Conservation (phyloP, 2,797 vertebrate species). For the Chaetodon trifasciatus region DNA sequence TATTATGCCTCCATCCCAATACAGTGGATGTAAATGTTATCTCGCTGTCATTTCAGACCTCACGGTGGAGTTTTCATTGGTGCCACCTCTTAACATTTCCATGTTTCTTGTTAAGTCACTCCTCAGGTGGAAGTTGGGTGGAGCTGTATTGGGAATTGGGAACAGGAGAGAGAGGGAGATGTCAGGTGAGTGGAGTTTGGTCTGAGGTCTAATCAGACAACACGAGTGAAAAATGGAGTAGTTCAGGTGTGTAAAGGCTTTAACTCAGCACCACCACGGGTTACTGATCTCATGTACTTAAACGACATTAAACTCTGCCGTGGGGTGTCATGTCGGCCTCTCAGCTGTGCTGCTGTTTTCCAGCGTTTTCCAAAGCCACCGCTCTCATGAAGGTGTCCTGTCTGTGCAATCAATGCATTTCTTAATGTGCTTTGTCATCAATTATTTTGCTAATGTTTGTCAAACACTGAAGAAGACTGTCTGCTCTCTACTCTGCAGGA, state of each 20-base stretch:
- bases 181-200: too few relatives aligned
- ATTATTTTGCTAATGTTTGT: too few relatives aligned
- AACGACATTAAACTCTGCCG: neutral
- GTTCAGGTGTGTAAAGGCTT: too few relatives aligned
- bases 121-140: neutral
- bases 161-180: too few relatives aligned
- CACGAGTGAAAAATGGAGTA: neutral
- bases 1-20: too few relatives aligned
- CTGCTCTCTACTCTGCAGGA: too few relatives aligned
- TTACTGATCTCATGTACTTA: neutral
- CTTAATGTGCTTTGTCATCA: too few relatives aligned
- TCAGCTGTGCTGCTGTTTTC: neutral
- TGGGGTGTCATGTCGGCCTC: neutral
- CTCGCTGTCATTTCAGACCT: neutral
- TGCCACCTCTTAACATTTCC: neutral
- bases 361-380: too few relatives aligned
- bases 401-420: too few relatives aligned
- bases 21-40: neutral
- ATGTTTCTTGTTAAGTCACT: neutral
- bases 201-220: neutral
- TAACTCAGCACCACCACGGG: neutral
- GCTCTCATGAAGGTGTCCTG: too few relatives aligned
- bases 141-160: neutral
- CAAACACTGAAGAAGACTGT: too few relatives aligned
- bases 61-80: neutral